Percentiles rank a stretch among this genome's conserved stretches.
These are phyloP conservation scores for Lonchura striata DNA, from an alignment of 2,113 vertebrate species.

Conservation along the genomic window DNA sequence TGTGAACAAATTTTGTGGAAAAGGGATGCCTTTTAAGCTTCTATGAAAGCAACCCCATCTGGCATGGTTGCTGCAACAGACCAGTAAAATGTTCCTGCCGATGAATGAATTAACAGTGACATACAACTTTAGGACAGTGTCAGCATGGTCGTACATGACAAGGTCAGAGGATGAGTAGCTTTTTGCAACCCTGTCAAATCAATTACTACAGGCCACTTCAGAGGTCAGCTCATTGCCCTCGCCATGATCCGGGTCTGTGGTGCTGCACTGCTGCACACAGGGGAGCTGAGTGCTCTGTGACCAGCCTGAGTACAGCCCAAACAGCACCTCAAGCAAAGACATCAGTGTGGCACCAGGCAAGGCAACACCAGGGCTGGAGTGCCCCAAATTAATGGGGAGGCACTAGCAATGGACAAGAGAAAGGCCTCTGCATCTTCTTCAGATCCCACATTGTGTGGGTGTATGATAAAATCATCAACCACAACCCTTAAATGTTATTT, in stretches of 20 bases:
- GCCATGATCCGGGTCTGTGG: neutral
- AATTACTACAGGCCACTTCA: neutral
- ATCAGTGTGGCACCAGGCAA: neutral
- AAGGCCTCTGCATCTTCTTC: neutral
- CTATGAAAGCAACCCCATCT: neutral
- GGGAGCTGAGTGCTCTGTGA: neutral
- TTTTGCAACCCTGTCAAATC: neutral
- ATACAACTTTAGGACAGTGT: neutral
- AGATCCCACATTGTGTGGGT: neutral
- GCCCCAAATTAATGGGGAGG: neutral
- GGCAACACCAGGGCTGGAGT: neutral
- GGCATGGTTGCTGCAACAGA: neutral
- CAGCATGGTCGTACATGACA: neutral
- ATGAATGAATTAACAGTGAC: neutral
- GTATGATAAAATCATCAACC: neutral
- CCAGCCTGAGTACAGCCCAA: rapidly evolving
- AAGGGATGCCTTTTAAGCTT: neutral
- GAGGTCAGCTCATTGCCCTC: neutral
- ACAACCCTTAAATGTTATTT: neutral
- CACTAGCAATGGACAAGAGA: neutral
- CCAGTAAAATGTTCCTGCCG: neutral
- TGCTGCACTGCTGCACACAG: rapidly evolving
- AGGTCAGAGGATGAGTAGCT: neutral
- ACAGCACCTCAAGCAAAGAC: neutral
- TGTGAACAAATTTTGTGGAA: neutral